Conservation (phyloP, 2,888 invertebrate species). For the Cyclophora albipunctata region DNA sequence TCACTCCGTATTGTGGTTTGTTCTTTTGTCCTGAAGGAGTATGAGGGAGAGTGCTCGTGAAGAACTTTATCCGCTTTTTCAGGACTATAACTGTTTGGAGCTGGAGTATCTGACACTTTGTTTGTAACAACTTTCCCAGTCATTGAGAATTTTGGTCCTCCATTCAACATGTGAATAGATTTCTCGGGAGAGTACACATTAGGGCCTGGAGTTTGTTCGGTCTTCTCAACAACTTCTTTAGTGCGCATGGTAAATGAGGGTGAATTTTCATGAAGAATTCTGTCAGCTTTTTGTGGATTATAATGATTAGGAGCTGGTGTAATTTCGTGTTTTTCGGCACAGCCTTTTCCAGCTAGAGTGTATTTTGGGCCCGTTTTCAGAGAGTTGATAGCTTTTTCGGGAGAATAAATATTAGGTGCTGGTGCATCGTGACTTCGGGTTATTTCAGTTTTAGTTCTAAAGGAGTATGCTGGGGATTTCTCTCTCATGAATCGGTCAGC, state of each 20-base stretch:
- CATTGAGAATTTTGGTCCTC: conserved; percentile 82
- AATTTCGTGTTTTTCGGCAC: conserved; percentile 69
- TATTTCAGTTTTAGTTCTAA: conserved; percentile 68
- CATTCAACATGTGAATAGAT: conserved; percentile 70
- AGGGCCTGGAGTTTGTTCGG: conserved; percentile 81
- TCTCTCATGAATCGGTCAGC: conserved; percentile 57
- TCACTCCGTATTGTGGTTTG: conserved; percentile 75
- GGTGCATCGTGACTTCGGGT: conserved; percentile 52
- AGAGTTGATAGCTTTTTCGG: conserved; percentile 70
- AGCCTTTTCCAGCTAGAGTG: conserved; percentile 78
- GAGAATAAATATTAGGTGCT: conserved; percentile 70
- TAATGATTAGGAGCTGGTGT: conserved; percentile 80
- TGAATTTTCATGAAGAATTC: conserved; percentile 73
- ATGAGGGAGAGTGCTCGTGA: conserved; percentile 79
- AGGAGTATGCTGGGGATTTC: conserved; percentile 72
- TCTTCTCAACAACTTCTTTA: conserved; percentile 77
- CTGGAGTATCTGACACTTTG: conserved; percentile 78
- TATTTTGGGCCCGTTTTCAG: conserved; percentile 78
- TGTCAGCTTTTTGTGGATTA: conserved; percentile 76
- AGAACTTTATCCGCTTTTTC: conserved; percentile 77
- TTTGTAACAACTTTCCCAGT: conserved; percentile 77
- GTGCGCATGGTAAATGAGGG: conserved; percentile 83
- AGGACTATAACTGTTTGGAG: conserved; percentile 73
- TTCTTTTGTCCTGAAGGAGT: conserved; percentile 82
- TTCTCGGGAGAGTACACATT: conserved; percentile 80